These are phyloP conservation scores for Pitta sordida DNA, from an alignment of 2,113 vertebrate species.

Conservation along the genomic window DNA sequence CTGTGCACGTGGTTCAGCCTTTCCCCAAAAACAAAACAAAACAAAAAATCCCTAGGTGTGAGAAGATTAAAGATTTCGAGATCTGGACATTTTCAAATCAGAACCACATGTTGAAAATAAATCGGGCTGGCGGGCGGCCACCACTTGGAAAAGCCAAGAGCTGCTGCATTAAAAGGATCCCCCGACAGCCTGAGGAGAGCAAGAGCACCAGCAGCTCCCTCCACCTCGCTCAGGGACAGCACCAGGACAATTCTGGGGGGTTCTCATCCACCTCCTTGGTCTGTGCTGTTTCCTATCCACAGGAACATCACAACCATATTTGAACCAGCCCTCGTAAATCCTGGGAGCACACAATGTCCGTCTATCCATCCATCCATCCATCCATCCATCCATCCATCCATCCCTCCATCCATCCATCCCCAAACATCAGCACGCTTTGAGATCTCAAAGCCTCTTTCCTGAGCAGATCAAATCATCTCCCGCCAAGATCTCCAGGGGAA, in stretches of 20 bases:
- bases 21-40: constrained; percentile 53
- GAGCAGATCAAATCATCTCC: not conserved
- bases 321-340: not conserved
- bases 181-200: not conserved
- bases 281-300: not conserved
- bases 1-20: constrained; percentile 6
- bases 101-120: constrained; percentile 62
- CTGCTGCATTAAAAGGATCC: not conserved
- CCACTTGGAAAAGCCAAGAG: constrained; percentile 7
- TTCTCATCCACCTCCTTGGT: not conserved
- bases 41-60: constrained; percentile 62
- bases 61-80: constrained; percentile 66
- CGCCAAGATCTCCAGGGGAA: not conserved
- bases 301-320: not conserved
- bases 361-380: no score
- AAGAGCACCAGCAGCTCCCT: not conserved
- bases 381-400: no score
- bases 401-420: not conserved
- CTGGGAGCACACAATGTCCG: not conserved
- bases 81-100: constrained; percentile 67
- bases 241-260: not conserved
- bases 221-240: not conserved
- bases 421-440: fast-evolving
- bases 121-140: constrained; percentile 43
- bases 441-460: not conserved